Evolutionary conservation across 2,797 vertebrate species (phyloP).

Genomic region (Rhadinocentrus ornatus): DNA sequence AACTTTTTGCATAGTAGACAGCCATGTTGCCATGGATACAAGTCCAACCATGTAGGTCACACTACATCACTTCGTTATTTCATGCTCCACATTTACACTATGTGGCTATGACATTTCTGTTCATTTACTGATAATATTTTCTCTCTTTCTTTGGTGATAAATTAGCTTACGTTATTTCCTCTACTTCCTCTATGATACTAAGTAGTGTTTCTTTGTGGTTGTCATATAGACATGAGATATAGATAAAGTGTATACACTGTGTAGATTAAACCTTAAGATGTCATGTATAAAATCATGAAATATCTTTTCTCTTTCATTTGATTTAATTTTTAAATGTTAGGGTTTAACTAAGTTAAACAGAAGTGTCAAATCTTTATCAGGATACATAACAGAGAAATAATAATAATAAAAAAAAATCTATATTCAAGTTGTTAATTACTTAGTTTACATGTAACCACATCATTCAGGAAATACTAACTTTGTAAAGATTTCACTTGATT

Average conservation of each 20-base stretch:
- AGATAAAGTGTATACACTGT: not conserved
- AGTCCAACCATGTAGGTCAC: conserved; percentile 45
- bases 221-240: not conserved
- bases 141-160: not conserved
- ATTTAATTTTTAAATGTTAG: no score
- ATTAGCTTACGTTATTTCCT: not conserved
- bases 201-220: not conserved
- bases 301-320: no score
- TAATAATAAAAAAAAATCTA: no score
- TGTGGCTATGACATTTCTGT: conserved; percentile 22
- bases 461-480: no score
- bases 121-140: not conserved
- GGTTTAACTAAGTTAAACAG: no score
- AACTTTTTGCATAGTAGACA: conserved; percentile 18
- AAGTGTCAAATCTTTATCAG: no score
- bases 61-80: conserved; percentile 42
- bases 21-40: conserved; percentile 53
- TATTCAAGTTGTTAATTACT: no score
- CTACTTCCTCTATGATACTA: no score
- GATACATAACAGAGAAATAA: no score
- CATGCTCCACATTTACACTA: conserved; percentile 36
- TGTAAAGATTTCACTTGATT: no score
- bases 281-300: not conserved
- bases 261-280: not conserved
- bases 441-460: no score